Evolutionary conservation across 2,113 vertebrate species (phyloP).

Genomic region (Myodes glareolus): DNA sequence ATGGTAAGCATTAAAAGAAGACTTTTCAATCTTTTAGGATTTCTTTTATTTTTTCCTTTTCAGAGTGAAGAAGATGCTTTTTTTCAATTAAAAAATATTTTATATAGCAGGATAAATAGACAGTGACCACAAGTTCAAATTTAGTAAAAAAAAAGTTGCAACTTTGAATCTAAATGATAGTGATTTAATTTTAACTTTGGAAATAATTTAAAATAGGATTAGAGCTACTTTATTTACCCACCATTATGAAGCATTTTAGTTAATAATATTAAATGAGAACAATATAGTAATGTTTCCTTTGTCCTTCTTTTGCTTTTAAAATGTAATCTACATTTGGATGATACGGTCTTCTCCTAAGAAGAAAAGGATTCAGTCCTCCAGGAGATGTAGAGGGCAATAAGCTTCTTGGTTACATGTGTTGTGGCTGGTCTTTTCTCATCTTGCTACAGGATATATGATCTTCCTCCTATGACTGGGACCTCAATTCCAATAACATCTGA

Average conservation of each 20-base stretch:
- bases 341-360: background rate
- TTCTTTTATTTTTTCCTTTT: background rate
- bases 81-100: background rate
- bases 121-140: background rate
- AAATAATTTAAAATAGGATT: background rate
- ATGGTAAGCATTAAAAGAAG: background rate
- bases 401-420: fast-evolving
- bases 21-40: background rate
- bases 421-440: background rate
- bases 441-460: background rate
- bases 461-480: background rate
- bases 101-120: background rate
- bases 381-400: background rate
- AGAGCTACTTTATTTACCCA: background rate
- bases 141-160: background rate
- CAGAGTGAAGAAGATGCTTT: background rate
- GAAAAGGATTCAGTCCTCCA: background rate
- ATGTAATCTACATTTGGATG: background rate
- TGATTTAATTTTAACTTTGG: background rate
- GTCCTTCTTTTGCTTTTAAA: background rate
- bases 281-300: background rate
- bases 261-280: background rate
- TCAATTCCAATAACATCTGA: background rate
- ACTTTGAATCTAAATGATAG: background rate
- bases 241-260: background rate